Percentiles rank a stretch among this genome's conserved stretches.
Conservation (phyloP, 2,113 vertebrate species). For the Mormyrus lacerda region DNA sequence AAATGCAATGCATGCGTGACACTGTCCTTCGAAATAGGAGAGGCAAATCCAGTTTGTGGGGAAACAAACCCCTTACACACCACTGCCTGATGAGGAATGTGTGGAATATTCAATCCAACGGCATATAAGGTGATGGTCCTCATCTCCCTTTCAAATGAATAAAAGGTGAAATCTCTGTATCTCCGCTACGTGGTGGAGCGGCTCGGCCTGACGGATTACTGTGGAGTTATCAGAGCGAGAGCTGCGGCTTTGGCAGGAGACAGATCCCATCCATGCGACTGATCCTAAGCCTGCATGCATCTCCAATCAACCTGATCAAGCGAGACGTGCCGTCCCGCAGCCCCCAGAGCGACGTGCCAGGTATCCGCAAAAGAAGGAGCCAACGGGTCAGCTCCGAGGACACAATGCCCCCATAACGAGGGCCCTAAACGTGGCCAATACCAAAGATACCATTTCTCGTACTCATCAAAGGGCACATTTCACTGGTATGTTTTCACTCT, state of each 20-base stretch:
- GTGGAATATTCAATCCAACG: conserved; percentile 82
- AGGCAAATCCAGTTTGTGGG: neutral
- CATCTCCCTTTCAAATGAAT: conserved; percentile 96
- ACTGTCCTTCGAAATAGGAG: neutral
- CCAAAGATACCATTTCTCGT: neutral
- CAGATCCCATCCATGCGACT: conserved; percentile 58
- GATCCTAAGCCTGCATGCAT: conserved; percentile 34
- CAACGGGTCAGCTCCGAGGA: neutral
- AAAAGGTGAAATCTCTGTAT: conserved; percentile 58
- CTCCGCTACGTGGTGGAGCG: conserved; percentile 53
- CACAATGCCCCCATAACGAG: neutral
- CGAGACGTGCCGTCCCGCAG: neutral
- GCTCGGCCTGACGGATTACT: conserved; percentile 71
- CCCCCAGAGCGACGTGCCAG: neutral
- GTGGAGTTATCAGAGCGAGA: conserved; percentile 73
- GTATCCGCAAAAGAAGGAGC: neutral
- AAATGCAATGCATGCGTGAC: neutral
- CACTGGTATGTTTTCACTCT: neutral
- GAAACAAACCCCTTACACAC: conserved; percentile 61
- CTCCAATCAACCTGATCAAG: neutral
- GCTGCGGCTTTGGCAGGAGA: conserved; percentile 55
- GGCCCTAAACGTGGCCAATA: neutral
- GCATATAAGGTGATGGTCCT: conserved; percentile 83
- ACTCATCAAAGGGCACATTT: neutral
- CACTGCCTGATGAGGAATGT: conserved; percentile 75